Percentiles rank a stretch among this genome's conserved stretches.
These are phyloP conservation scores for Pangasius mekongensis DNA, from an alignment of 2,797 vertebrate species.

Conservation along the genomic window DNA sequence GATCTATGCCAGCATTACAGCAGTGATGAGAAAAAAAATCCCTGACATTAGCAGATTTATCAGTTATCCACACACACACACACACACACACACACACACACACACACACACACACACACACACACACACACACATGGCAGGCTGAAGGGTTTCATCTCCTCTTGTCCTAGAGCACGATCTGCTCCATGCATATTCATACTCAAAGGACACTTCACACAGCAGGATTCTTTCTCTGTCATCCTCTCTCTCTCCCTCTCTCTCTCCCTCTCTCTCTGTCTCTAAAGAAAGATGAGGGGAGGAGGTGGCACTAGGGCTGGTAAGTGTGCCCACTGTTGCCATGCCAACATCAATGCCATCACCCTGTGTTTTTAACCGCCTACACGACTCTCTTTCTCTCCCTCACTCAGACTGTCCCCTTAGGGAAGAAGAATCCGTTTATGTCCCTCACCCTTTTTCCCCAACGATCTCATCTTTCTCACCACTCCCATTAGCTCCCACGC, in stretches of 20 bases:
- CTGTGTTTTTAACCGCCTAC: slow-evolving; percentile 22
- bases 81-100: slow-evolving; percentile 22
- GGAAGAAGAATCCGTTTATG: not conserved
- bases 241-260: slow-evolving; percentile 15
- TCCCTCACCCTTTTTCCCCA: slow-evolving; percentile 6
- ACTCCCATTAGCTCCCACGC: slow-evolving; percentile 15
- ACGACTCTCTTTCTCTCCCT: slow-evolving; percentile 11
- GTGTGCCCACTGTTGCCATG: slow-evolving; percentile 54
- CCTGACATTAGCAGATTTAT: slow-evolving; percentile 26
- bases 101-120: slow-evolving; percentile 11
- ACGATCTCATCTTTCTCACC: slow-evolving; percentile 1
- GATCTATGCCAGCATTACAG: slow-evolving; percentile 1
- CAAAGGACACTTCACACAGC: slow-evolving; percentile 48
- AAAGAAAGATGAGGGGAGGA: slow-evolving; percentile 27
- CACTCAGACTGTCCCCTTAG: slow-evolving; percentile 19
- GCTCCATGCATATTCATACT: slow-evolving; percentile 55
- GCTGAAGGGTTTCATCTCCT: slow-evolving; percentile 29
- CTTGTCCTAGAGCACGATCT: slow-evolving; percentile 30
- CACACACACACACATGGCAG: slow-evolving; percentile 14
- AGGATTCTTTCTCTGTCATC: slow-evolving; percentile 4
- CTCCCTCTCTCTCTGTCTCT: slow-evolving; percentile 3
- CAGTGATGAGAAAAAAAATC: slow-evolving; percentile 17
- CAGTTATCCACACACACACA: slow-evolving; percentile 21
- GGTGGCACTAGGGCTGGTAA: slow-evolving; percentile 42
- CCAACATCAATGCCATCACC: slow-evolving; percentile 55